Base-by-base conservation (phyloP, 2,113 vertebrate species). In the Melanocharis versteri region DNA sequence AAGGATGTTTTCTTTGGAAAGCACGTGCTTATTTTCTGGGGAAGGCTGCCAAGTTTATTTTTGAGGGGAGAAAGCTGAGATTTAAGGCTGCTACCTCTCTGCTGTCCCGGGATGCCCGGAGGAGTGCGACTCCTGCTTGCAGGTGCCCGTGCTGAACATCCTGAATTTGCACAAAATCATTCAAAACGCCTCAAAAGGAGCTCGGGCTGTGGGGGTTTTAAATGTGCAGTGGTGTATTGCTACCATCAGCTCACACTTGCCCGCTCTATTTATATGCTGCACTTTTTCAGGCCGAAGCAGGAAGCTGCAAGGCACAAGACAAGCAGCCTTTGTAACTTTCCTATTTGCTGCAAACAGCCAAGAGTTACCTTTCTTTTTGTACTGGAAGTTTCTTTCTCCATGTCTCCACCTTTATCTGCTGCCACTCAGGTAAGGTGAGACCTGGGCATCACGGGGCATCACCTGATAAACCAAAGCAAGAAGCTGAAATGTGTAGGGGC, bases 11-110 rank as follows among this genome's bases (percentile, higher is more conserved):
- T 68, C 87, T 76, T 85, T 91, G 94, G 87, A 87, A 72, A 61
- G 47, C 54, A 37, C 3, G 0, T 35, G 37, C 50, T 45, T 76
- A 3, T 54, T 78, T 81, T 72, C 22, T 79, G 62, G 77, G 57
- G 58, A 87, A 50, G 23, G 66, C 66, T 76, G 70, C 93, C 73
- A 76, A 50, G 78, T 82, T 87, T 72, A 82, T 94, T 93, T 95
- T 65, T 61, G 71, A 62, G 89, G 70, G 54, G 79, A 75, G 45
- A 86, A 93, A 65, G 48, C 81, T 61, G 75, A 89, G 89, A 39
- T 82, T 92, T 33, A 58, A 90, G 53, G 78, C 77, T 64, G 53
- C 56, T 81, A 84, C 86, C 68, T 70, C 53, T 42, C 61, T 1
- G 4, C 51, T 87, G 77, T 77, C 89, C 95, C 0, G 1, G 65